Base-by-base conservation (phyloP, 2,113 vertebrate genomes). In the Corythornis madagascariensis region DNA sequence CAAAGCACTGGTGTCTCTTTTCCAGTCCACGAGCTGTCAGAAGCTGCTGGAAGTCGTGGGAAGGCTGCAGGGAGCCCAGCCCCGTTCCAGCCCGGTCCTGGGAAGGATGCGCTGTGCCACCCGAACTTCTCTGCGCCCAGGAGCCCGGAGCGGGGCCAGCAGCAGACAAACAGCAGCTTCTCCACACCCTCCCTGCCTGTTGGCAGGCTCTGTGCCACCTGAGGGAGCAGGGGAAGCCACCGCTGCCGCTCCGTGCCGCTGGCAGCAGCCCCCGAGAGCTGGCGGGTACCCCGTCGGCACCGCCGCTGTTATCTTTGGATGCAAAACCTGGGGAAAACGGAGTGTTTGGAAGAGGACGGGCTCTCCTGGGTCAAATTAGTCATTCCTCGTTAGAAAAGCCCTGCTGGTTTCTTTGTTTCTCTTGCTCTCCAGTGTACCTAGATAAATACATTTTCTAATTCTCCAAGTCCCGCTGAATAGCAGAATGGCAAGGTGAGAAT, bases 371-470 rank as follows among this genome's bases (percentile, higher is more conserved):
- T 78, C 80, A 81, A 71, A 95, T 94, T 94, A 94, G 88, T 95
- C 88, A 90, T 89, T 94, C 67, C 93, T 93, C 38, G 10, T 94
- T 94, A 94, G 94, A 90, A 95, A 89, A 96, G 88, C 89, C 94
- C 95, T 29, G 80, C 93, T 93, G 93, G 83, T 94, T 92, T 90
- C 95, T 95, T 96, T 95, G 95, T 95, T 94, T 95, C 94, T 87
- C 94, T 43, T 25, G 47, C 90, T 96, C 96, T 93, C 93, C 88
- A 13, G 93, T 9, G 94, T 80, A 87, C 86, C 83, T 65, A 29
- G 83, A 88, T 83, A 96, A 96, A 96, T 53, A 90, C 57, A 28
- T 90, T 90, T 76, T 55, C 83, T 72, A 75, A 82, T 82, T 95
- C 93, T 89, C 71, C 52, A 7, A 61, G 88, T 76, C 66, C 83